Evolutionary conservation across 1,140 invertebrate genomes (phyloP), one percentile per base, ranked within the genome.

Genomic region (Colletes latitarsis): DNA sequence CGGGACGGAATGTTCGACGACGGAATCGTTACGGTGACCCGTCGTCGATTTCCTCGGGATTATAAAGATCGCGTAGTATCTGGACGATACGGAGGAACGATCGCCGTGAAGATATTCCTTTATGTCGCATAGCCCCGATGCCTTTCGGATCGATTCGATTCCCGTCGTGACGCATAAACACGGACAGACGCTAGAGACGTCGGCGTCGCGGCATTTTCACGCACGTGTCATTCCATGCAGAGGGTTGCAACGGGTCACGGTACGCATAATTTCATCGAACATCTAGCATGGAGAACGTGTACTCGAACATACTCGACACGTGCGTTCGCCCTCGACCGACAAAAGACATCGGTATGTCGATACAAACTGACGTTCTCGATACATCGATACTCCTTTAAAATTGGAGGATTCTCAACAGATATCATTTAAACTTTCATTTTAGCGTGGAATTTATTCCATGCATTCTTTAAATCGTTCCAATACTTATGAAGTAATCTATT

Each of bases 11-110:
- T 72, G 76, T n/a, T 6, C 60, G 17, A 10, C 10, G 53, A 57
- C 21, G 52, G 41, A n/a, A 30, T 10, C 17, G 58, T 52, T 63
- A 53, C 49, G 21, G 52, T 49, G n/a, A 55, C 49, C 60, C 60
- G 39, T 55, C 63, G n/a, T 19, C 12, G 64, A 58, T 4, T 85
- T 75, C 10, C 55, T n/a, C 43, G n/a, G 3, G 58, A 82, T 84
- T 81, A 85, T 84, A 82, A 85, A 84, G 78, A 73, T 85, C 83
- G 60, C 82, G 64, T 70, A 64, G 14, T 69, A 39, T 5, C 63
- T 19, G 12, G 57, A 39, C 30, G 64, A 58, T 3, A 10, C 43
- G 69, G 63, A 49, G 43, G 46, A 62, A 53, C 77, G 74, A 67
- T 83, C 77, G 52, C 41, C 12, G n/a, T 64, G 14, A 75, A 69